Conservation (phyloP, 2,113 vertebrate genomes). For the Petroica traversi region DNA sequence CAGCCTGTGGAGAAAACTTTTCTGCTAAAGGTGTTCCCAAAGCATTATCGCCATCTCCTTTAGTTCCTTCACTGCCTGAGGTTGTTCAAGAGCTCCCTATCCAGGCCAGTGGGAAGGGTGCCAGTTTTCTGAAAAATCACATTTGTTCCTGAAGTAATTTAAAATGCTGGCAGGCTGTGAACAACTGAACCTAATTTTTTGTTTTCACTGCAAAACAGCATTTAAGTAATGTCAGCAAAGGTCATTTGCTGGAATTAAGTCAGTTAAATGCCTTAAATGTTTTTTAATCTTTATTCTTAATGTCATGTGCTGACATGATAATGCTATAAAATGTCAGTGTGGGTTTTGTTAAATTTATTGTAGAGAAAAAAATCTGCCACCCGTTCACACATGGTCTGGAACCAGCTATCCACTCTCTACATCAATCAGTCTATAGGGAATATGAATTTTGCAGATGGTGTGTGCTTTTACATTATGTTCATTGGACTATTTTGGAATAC, state of each 20-base stretch:
- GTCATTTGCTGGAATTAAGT: background rate
- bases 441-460: background rate
- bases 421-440: background rate
- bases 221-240: constrained; percentile 5
- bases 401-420: background rate
- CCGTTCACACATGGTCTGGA: background rate
- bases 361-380: background rate
- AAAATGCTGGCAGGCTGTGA: background rate
- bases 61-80: background rate
- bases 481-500: background rate
- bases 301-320: background rate
- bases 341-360: background rate
- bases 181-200: background rate
- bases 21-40: background rate
- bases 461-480: background rate
- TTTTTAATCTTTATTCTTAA: background rate
- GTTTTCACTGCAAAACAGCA: background rate
- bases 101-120: background rate
- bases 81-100: background rate
- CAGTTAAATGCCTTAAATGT: background rate
- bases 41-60: background rate
- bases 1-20: background rate
- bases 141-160: background rate
- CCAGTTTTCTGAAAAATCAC: background rate
- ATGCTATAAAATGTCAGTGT: background rate